Percentiles rank a stretch among this genome's conserved stretches.
These are phyloP conservation scores for Dermatemys mawii DNA, from an alignment of 2,113 vertebrate species.

Conservation along the genomic window DNA sequence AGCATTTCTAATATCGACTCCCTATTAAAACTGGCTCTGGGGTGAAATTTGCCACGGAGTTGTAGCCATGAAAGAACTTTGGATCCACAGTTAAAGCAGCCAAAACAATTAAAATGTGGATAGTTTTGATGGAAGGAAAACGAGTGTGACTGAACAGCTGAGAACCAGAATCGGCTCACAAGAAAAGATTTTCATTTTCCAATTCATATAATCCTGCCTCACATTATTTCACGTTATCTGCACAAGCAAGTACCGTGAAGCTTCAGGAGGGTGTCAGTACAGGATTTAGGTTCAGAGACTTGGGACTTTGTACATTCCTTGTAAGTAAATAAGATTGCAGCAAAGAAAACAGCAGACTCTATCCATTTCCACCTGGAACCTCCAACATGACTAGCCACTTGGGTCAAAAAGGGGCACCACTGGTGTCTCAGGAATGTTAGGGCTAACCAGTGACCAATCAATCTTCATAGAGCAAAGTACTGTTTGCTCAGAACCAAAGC, in stretches of 20 bases:
- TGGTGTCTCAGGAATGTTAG: too few species aligned
- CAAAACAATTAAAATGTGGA: slow-evolving; percentile 42
- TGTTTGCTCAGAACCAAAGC: too few species aligned
- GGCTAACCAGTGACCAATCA: too few species aligned
- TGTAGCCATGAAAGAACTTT: slow-evolving; percentile 49
- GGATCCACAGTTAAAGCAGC: slow-evolving; percentile 53
- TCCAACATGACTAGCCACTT: too few species aligned
- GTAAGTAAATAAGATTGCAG: too few species aligned
- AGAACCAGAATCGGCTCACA: slow-evolving; percentile 7
- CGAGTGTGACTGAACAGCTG: slow-evolving; percentile 19
- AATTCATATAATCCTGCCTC: not conserved
- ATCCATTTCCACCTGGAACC: too few species aligned
- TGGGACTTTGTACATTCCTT: too few species aligned
- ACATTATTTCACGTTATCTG: accelerated
- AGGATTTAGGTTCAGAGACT: too few species aligned
- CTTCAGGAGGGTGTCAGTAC: not conserved
- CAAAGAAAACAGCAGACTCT: too few species aligned
- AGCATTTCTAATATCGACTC: slow-evolving; percentile 59
- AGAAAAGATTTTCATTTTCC: not conserved
- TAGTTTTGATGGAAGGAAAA: slow-evolving; percentile 37
- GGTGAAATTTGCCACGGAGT: slow-evolving; percentile 59
- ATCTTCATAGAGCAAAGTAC: too few species aligned
- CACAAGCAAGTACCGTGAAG: not conserved
- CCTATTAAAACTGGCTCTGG: slow-evolving; percentile 59
- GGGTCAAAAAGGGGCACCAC: too few species aligned